Percentiles rank a stretch among this genome's conserved stretches.
Conservation (phyloP, 2,113 vertebrate genomes). For the Myocastor coypus region DNA sequence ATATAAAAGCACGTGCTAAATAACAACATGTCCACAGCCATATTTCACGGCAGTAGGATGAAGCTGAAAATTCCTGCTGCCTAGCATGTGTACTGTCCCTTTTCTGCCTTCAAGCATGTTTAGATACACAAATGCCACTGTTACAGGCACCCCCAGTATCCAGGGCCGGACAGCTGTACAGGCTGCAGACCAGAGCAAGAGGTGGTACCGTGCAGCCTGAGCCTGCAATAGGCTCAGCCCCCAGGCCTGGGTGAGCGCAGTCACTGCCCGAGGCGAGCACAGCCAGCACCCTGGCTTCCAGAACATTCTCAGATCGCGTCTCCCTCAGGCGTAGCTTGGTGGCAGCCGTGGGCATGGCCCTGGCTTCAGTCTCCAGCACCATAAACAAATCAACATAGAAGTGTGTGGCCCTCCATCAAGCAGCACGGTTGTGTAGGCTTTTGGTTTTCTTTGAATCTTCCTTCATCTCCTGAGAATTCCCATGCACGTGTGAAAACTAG, state of each 20-base stretch:
- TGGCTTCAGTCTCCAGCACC: neutral
- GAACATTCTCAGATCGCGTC: neutral
- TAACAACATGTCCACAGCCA: no score
- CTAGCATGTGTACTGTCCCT: neutral
- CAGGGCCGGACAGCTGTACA: neutral
- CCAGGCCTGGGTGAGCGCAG: no score
- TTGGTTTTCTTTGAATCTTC: neutral
- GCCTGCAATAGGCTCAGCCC: neutral
- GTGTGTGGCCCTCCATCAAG: neutral
- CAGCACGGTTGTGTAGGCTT: rapidly evolving
- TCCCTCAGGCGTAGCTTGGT: no score
- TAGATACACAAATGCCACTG: neutral
- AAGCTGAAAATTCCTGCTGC: neutral
- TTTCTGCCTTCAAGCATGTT: neutral
- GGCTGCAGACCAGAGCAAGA: no score
- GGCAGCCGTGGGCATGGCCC: neutral
- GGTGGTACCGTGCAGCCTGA: rapidly evolving
- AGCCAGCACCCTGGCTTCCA: neutral
- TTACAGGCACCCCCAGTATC: neutral
- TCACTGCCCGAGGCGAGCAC: neutral
- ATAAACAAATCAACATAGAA: no score
- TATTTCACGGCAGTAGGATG: neutral
- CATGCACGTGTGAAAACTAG: neutral
- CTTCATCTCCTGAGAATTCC: neutral
- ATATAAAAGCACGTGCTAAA: no score